phyloP scores from a whole-genome alignment of 2,113 vertebrate genomes.

The Calidris pygmaea region DNA sequence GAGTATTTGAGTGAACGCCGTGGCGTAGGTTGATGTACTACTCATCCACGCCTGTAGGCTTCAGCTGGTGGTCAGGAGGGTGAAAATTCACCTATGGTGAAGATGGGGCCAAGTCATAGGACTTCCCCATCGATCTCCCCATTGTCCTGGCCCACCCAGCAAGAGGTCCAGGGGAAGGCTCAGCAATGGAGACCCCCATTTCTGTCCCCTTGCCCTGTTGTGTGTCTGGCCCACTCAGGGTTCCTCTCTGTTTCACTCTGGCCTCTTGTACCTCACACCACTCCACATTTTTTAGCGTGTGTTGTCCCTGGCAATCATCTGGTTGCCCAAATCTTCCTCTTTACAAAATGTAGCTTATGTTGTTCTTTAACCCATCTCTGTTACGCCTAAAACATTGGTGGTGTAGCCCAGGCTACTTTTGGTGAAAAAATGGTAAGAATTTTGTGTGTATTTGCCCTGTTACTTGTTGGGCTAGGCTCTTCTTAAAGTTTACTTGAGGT shows the following conservation, averaged over 20 bases:
- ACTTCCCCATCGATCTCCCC: background rate
- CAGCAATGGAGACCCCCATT: rapidly evolving
- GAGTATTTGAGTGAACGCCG: background rate
- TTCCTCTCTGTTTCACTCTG: background rate
- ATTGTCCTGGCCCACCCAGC: background rate
- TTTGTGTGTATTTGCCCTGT: background rate
- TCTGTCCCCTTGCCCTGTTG: background rate
- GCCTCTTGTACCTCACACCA: background rate
- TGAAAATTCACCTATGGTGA: background rate
- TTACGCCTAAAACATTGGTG: background rate
- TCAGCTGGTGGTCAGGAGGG: background rate
- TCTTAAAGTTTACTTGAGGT: background rate
- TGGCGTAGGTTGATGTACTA: background rate
- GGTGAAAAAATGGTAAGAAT: background rate
- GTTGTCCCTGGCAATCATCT: background rate
- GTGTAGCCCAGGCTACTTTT: background rate
- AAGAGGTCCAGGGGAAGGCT: background rate
- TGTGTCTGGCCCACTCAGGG: background rate
- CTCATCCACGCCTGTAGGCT: background rate
- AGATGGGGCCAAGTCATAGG: background rate
- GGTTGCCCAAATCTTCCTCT: background rate
- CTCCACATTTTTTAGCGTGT: background rate
- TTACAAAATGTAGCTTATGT: background rate
- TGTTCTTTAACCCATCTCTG: background rate
- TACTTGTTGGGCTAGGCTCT: background rate